A percentile compares a stretch with the other conserved stretches of the same genome.
Conservation (phyloP, 2,113 vertebrate genomes). For the Mungos mungo region DNA sequence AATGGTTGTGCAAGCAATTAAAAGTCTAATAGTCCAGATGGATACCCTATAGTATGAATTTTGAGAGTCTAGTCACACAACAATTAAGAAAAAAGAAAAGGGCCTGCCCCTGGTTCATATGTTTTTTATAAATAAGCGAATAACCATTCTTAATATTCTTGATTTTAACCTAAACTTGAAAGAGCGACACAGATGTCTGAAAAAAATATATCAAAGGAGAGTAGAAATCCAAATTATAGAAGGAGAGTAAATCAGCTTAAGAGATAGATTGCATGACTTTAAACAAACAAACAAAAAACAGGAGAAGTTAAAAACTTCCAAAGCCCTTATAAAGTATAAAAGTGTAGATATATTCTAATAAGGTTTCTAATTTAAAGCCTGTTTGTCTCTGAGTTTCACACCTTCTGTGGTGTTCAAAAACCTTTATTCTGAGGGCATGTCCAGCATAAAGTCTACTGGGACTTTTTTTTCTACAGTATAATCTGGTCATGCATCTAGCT, state of each 20-base stretch:
- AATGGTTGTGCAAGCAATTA: background rate
- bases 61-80: background rate
- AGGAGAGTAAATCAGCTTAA: background rate
- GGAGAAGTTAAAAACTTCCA: background rate
- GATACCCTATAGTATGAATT: background rate
- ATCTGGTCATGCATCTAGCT: background rate
- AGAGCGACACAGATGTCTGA: background rate
- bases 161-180: constrained; percentile 1
- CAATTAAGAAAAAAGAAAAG: background rate
- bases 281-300: background rate
- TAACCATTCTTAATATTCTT: background rate
- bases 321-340: background rate
- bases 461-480: background rate
- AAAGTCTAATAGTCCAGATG: background rate
- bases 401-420: background rate
- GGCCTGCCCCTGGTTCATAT: background rate
- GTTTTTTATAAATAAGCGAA: background rate
- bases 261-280: background rate
- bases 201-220: background rate
- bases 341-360: background rate
- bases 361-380: background rate
- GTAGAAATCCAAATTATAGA: background rate
- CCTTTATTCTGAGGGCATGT: background rate
- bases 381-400: background rate
- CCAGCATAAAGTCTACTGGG: background rate